Base-by-base conservation (phyloP, 2,888 invertebrate species). In the Pheosia gnoma region DNA sequence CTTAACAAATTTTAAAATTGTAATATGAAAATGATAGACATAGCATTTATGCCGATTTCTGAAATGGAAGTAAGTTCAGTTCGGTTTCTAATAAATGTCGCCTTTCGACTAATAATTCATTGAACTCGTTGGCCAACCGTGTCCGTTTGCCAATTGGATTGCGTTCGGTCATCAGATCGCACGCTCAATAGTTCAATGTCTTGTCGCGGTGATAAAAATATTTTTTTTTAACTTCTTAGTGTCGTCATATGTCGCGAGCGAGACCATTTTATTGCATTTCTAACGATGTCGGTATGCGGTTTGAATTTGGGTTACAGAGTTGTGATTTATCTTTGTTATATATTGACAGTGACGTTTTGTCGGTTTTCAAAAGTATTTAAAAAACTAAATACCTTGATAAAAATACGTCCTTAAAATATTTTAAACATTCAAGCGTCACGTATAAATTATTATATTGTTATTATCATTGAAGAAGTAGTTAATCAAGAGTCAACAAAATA, bases 181-280 rank as follows among this genome's bases (percentile, higher is more conserved):
- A 72, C 76, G 75, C 77, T 79, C 71, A 74, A 83, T 83, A 86
- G 88, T 87, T 87, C 87, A 87, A 87, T 86, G 88, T 84, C 86
- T 81, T 64, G 60, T 43, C 41, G 59, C 36, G 60, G 80, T 87
- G 86, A 83, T 78, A 67, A 55, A 71, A 69, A 71, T 67, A 68
- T 71, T 69, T 72, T 71, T 74, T 75, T 69, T 72, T 71, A 74
- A 68, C 62, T 63, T 68, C 70, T 76, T 70, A 67, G 70, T 75
- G 71, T 72, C 71, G 72, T 76, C 74, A 75, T 68, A 72, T 67
- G 67, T 70, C 68, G 68, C 68, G 58, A 51, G 69, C 68, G 59
- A 53, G 59, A 66, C 68, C 67, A 68, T 77, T 77, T 67, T 38
- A 53, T 52, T 61, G 11, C 41, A 37, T 53, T n/a, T 55, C 37